Evolutionary conservation across 2,113 vertebrate species (phyloP).

Genomic region (Larimichthys crocea): DNA sequence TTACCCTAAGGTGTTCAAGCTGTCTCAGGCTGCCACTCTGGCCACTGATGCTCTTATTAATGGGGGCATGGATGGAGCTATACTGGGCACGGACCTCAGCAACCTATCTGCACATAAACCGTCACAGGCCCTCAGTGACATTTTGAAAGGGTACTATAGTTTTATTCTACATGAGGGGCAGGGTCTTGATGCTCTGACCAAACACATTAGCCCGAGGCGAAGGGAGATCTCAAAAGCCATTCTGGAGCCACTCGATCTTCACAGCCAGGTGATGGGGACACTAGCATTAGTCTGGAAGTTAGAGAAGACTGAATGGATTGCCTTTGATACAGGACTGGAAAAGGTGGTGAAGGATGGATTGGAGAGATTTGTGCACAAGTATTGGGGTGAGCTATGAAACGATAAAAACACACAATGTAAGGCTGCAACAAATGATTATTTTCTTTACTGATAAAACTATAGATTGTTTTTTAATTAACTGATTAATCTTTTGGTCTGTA

Average conservation of each 20-base stretch:
- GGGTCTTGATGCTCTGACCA: constrained; percentile 40
- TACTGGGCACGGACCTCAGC: constrained; percentile 81
- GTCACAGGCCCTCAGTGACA: constrained; percentile 67
- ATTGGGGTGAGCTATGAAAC: constrained; percentile 84
- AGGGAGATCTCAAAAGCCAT: constrained; percentile 78
- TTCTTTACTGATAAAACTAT: neutral
- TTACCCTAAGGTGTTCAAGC: constrained; percentile 81
- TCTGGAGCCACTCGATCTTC: constrained; percentile 61
- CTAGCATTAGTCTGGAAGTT: constrained; percentile 82
- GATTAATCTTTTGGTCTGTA: neutral
- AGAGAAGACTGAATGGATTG: constrained; percentile 78
- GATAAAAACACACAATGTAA: neutral
- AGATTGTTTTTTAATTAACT: neutral
- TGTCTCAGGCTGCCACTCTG: constrained; percentile 64
- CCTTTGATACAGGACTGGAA: constrained; percentile 69
- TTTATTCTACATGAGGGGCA: constrained; percentile 68
- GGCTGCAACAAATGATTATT: neutral
- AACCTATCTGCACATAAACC: constrained; percentile 46
- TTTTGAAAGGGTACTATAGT: constrained; percentile 84
- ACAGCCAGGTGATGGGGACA: constrained; percentile 78
- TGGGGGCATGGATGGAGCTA: constrained; percentile 89
- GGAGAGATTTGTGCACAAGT: constrained; percentile 83
- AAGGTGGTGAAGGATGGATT: constrained; percentile 80
- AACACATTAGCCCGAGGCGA: constrained; percentile 81
- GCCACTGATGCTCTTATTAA: constrained; percentile 86